Conservation (phyloP, 1,140 invertebrate genomes). For the Wasmannia auropunctata region DNA sequence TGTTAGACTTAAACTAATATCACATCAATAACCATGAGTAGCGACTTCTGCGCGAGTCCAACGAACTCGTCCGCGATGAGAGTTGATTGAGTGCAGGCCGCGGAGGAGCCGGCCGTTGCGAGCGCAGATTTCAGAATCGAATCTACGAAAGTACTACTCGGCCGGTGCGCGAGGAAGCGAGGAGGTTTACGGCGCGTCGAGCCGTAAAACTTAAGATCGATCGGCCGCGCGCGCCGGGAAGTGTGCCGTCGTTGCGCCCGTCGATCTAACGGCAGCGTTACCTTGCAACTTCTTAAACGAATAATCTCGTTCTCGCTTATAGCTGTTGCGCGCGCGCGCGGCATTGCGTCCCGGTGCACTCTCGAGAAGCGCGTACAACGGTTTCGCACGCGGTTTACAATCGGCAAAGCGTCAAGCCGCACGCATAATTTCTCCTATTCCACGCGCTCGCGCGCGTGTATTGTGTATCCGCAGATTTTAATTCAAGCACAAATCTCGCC, state of each 20-base stretch:
- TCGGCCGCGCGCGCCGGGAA: slow-evolving; percentile 26
- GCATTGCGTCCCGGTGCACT: not conserved
- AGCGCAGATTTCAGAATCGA: slow-evolving; percentile 41
- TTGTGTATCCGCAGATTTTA: not conserved
- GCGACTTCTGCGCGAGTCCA: not conserved
- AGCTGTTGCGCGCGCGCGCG: no score
- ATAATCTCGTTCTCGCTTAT: slow-evolving; percentile 1
- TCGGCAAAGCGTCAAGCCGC: not conserved
- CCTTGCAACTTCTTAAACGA: slow-evolving; percentile 41
- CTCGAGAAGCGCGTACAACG: not conserved
- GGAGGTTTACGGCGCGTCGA: slow-evolving; percentile 16
- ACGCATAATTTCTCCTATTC: not conserved
- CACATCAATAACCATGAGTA: slow-evolving; percentile 13
- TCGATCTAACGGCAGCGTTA: slow-evolving; percentile 52
- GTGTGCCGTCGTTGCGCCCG: slow-evolving; percentile 5
- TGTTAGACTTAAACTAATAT: slow-evolving; percentile 9
- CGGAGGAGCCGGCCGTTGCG: slow-evolving; percentile 18
- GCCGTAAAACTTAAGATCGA: slow-evolving; percentile 46
- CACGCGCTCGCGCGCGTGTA: no score
- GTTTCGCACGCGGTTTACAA: not conserved
- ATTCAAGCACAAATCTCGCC: not conserved
- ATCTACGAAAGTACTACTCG: slow-evolving; percentile 36
- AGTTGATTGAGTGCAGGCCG: slow-evolving; percentile 11
- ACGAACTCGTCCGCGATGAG: slow-evolving; percentile 2
- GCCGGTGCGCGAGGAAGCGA: not conserved